Evolutionary conservation across 2,113 vertebrate species (phyloP), one percentile per base, ranked within the genome.

Genomic region (Urocynchramus pylzowi): DNA sequence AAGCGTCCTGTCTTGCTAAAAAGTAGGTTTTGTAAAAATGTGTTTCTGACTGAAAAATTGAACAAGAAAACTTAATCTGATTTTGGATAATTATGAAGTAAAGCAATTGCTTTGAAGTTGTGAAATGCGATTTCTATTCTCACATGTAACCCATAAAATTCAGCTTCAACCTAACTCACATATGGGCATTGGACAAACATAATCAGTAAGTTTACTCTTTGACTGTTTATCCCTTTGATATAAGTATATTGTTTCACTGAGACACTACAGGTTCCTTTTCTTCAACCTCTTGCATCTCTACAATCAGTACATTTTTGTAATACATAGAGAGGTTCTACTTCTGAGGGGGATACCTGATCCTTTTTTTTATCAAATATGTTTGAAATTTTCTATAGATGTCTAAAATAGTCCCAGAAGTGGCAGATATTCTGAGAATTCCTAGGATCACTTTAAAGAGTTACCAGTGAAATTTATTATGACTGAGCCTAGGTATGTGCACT

Each of bases 41-140:
- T 69, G 19, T 67, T 86, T 90, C 88, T 61, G 20, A 56, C 41
- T 86, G 65, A 81, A 89, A 95, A 96, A 94, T 31, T 16, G 69
- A 92, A 90, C 37, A 74, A 61, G 54, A 59, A 94, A 59, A 90
- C 47, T 60, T 94, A 52, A 94, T 84, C 75, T 90, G 77, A 85
- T 87, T 93, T 93, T 81, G 37, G 52, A 82, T 20, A 17, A 71
- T 61, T 89, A 59, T 79, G 53, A 91, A 96, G 90, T 84, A 87
- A 91, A 92, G 73, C 27, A 90, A 35, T 35, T 80, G 31, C 83
- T 93, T 47, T 94, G 64, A 92, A 85, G 49, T 22, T 79, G 39
- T 70, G 53, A 97, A 78, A 78, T 63, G 42, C 0, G 0, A 41
- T 87, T 89, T 96, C 82, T 81, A 53, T 59, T 41, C 44, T 71